Evolutionary conservation across 1,140 invertebrate genomes (phyloP).

Genomic region (Rhagoletis zephyria): DNA sequence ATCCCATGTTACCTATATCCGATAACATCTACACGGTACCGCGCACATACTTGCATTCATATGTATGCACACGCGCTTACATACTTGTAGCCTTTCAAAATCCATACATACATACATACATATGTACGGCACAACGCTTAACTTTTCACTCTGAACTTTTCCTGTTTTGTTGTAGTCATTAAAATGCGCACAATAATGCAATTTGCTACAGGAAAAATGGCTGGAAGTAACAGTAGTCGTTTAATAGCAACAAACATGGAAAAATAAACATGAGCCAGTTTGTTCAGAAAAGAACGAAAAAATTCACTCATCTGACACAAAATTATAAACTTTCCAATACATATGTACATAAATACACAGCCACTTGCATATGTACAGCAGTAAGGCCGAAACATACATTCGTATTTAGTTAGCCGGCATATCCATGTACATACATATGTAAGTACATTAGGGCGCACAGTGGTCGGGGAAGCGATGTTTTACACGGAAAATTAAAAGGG

Average conservation of each 20-base stretch:
- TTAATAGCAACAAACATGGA: background rate
- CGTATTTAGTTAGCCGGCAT: too few relatives aligned
- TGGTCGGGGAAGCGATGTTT: too few relatives aligned
- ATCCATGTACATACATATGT: too few relatives aligned
- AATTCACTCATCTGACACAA: background rate
- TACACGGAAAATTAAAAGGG: too few relatives aligned
- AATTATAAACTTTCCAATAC: background rate
- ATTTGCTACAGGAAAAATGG: slow-evolving; percentile 20
- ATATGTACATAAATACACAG: background rate
- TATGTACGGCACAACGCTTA: background rate
- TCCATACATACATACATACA: background rate
- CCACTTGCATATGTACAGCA: too few relatives aligned
- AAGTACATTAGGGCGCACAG: too few relatives aligned
- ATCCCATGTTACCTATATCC: background rate
- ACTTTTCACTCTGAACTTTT: background rate
- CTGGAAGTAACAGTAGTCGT: slow-evolving; percentile 8
- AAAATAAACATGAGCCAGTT: background rate
- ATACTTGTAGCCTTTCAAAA: background rate
- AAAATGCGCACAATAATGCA: slow-evolving; percentile 45
- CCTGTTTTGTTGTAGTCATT: background rate
- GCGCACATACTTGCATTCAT: background rate
- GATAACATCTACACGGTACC: background rate
- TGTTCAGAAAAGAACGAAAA: background rate
- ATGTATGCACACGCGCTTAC: background rate
- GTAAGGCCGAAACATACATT: background rate